Base-by-base conservation (phyloP, 1,140 invertebrate species). In the Paraescarpia echinospica region DNA sequence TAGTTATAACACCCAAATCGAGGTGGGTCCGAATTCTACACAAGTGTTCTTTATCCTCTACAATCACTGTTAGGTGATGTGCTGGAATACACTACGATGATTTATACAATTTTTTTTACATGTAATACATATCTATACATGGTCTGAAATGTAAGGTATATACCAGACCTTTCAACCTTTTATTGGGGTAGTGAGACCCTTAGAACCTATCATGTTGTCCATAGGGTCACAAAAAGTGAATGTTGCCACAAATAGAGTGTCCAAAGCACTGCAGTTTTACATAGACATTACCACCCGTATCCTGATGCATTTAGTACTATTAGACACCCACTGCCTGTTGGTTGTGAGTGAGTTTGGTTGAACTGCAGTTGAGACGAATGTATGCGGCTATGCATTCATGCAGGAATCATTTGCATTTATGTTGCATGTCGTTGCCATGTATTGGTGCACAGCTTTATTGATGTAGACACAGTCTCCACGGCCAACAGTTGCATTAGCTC, bases 391-490 rank as follows among this genome's bases (percentile, higher is more conserved):
- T 77, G 59, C 59, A 77, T 77, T 77, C 59, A 77, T 77, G 59
- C 59, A 77, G 59, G 27, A 77, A 77, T 77, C 59, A 77, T 77
- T 77, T 77, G 59, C 59, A 77, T 77, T 77, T 77, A 77, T 77
- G 59, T 77, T 77, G 59, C 59, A 77, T 31, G 27, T 27, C 27
- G 22, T 77, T 77, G 2, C 4, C 22, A 31, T 18, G 22, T 77
- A 77, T 27, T 77, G 59, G 12, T 77, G 59, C 59, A 31, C 59
- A 18, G 27, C 12, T 77, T 77, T 77, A 77, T 77, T 77, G 59
- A 77, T 5, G 59, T 27, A 77, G 12, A 27, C 8, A 27, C 59
- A 22, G 12, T 4, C 59, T 27, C 59, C 18, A 18, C 14, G 22
- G 14, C 59, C 59, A 77, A 12, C 59, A 27, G 48, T 51, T 51